phyloP scores from a whole-genome alignment of 2,888 invertebrate genomes.

The Scrobipalpa costella region DNA sequence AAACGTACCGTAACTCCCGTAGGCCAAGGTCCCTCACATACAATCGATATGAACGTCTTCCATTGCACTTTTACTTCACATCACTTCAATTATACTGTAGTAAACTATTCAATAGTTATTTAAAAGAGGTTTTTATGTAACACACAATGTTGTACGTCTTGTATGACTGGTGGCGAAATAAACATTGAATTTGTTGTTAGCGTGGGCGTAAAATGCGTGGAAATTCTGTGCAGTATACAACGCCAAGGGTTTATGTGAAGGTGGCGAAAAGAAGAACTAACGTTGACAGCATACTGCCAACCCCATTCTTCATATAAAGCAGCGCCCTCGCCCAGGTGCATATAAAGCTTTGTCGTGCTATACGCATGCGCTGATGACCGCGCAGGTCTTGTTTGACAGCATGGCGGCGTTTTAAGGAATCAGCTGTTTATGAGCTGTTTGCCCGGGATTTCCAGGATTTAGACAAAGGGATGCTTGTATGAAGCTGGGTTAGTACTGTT shows the following conservation, averaged over 20 bases:
- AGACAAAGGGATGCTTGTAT: neutral
- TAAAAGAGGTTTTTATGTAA: neutral
- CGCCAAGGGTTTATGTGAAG: no score
- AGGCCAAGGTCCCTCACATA: slow-evolving; percentile 3
- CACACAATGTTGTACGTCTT: neutral
- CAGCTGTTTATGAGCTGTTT: neutral
- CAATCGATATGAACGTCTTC: slow-evolving; percentile 1
- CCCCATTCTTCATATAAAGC: no score
- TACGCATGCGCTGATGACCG: slow-evolving; percentile 7
- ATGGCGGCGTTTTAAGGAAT: neutral
- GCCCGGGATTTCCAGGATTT: neutral
- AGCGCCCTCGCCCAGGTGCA: no score
- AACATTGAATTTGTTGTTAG: neutral
- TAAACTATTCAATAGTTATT: neutral
- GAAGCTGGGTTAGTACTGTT: no score
- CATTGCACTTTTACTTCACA: slow-evolving; percentile 7
- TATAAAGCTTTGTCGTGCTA: neutral
- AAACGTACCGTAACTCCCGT: slow-evolving; percentile 2
- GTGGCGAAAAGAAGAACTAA: no score
- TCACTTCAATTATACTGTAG: neutral
- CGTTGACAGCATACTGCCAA: no score
- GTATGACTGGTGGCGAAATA: neutral
- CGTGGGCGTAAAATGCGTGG: slow-evolving; percentile 1
- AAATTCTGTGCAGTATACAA: no score
- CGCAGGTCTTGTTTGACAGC: neutral